These are phyloP conservation scores for Dendrolimus houi DNA, from an alignment of 2,888 invertebrate species.

Conservation along the genomic window DNA sequence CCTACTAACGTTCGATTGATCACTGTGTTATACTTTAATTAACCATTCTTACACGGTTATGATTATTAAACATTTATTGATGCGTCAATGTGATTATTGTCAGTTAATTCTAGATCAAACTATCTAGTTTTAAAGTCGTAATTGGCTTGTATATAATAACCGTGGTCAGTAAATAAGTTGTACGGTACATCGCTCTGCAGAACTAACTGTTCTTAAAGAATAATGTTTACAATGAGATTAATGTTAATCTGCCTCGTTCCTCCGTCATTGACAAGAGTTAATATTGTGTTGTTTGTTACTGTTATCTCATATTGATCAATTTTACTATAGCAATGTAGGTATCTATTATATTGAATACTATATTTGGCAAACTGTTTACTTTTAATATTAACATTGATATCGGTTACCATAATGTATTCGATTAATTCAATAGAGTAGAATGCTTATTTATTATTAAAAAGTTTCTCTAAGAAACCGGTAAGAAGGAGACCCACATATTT, in stretches of 20 bases:
- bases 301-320: conserved; percentile 3
- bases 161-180: conserved; percentile 38
- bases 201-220: conserved; percentile 40
- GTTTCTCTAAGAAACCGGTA: neutral
- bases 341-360: neutral
- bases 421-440: neutral
- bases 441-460: neutral
- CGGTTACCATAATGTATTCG: neutral
- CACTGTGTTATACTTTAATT: neutral
- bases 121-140: conserved; percentile 7
- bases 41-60: too few relatives aligned
- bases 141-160: conserved; percentile 5
- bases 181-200: conserved; percentile 38
- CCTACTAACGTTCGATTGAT: neutral
- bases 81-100: too few relatives aligned
- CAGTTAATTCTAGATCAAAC: too few relatives aligned
- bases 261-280: conserved; percentile 7
- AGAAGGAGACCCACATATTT: neutral
- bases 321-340: too few relatives aligned
- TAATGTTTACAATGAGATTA: conserved; percentile 21
- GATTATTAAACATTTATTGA: too few relatives aligned
- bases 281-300: conserved; percentile 7
- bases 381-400: neutral
- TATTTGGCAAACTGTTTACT: neutral
- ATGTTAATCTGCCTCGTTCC: conserved; percentile 6